Evolutionary conservation across 1,140 invertebrate genomes (phyloP).

Genomic region (Cydia pomonella): DNA sequence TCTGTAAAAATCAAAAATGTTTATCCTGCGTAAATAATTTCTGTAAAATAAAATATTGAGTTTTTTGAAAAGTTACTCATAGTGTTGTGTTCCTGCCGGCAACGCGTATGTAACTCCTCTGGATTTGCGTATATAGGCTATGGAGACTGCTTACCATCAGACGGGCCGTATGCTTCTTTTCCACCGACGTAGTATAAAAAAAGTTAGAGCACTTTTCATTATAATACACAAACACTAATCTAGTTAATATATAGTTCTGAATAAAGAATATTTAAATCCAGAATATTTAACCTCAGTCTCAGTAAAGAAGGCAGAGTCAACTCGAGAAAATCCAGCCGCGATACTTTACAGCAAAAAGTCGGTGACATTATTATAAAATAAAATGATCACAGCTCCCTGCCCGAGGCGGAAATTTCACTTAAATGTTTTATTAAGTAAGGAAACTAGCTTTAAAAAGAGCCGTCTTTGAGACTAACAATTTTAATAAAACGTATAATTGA

Average conservation of each 20-base stretch:
- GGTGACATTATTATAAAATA: conserved; percentile 10
- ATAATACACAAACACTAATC: no score
- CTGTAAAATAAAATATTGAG: neutral
- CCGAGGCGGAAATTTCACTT: conserved; percentile 7
- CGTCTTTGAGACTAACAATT: neutral
- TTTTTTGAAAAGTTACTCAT: neutral
- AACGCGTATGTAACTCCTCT: no score
- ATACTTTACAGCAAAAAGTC: neutral
- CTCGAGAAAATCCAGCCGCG: neutral
- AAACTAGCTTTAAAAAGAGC: neutral
- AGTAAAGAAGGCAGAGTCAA: neutral
- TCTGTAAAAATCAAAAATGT: neutral
- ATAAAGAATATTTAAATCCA: no score
- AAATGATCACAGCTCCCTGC: conserved; percentile 15
- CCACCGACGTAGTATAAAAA: no score
- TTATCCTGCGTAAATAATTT: no score
- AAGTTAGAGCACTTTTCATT: neutral
- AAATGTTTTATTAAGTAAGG: conserved; percentile 23
- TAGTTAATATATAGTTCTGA: no score
- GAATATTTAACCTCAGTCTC: neutral
- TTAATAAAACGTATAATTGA: neutral
- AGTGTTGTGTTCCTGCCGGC: no score
- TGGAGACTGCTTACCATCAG: no score
- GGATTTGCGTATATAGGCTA: no score
- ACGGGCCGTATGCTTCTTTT: no score